These are phyloP conservation scores for Empis stercorea DNA, from an alignment of 2,888 invertebrate species.

Conservation along the genomic window DNA sequence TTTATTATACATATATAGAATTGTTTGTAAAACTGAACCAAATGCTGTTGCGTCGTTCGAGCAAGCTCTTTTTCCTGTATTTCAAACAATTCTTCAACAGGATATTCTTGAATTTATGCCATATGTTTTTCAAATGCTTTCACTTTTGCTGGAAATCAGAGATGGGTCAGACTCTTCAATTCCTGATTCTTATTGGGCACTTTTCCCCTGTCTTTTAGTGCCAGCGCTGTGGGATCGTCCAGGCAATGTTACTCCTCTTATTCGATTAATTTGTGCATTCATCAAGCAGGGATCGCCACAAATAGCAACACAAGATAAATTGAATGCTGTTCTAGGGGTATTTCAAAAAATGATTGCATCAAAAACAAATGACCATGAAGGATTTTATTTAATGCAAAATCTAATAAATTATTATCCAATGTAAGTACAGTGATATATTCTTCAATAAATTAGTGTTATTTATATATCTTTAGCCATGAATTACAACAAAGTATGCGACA, in stretches of 20 bases:
- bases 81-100: slow-evolving; percentile 86
- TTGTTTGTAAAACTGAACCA: slow-evolving; percentile 73
- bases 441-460: not conserved
- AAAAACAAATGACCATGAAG: slow-evolving; percentile 90
- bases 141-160: slow-evolving; percentile 73
- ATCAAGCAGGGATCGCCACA: slow-evolving; percentile 57
- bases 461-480: slow-evolving; percentile 42
- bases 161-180: slow-evolving; percentile 37
- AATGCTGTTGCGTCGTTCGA: slow-evolving; percentile 78
- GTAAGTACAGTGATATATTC: slow-evolving; percentile 42
- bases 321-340: slow-evolving; percentile 76
- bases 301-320: slow-evolving; percentile 54
- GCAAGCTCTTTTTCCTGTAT: slow-evolving; percentile 84
- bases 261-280: slow-evolving; percentile 80
- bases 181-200: slow-evolving; percentile 74
- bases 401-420: slow-evolving; percentile 71
- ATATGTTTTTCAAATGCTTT: slow-evolving; percentile 95
- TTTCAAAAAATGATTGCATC: slow-evolving; percentile 95
- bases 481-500: slow-evolving; percentile 70
- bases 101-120: slow-evolving; percentile 93
- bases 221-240: slow-evolving; percentile 88
- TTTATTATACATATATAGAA: slow-evolving; percentile 42
- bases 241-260: slow-evolving; percentile 88
- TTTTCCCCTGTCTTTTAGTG: slow-evolving; percentile 80
- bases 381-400: slow-evolving; percentile 79